Conservation (phyloP, 1,140 invertebrate species). For the Ceratitis capitata region DNA sequence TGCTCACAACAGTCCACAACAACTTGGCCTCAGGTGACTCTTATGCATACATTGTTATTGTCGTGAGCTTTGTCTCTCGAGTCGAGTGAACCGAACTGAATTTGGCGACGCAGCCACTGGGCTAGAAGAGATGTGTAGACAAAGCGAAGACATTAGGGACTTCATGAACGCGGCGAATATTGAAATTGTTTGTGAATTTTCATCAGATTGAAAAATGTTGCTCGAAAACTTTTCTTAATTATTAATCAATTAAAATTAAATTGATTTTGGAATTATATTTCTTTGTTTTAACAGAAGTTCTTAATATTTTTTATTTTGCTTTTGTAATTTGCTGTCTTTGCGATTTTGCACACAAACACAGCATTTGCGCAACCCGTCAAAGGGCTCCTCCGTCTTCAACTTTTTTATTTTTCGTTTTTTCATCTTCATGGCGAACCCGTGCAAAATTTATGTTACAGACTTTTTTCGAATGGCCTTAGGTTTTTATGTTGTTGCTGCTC, state of each 20-base stretch:
- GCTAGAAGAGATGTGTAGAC: neutral
- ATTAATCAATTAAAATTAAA: too few relatives aligned
- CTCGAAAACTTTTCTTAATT: too few relatives aligned
- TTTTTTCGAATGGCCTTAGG: too few relatives aligned
- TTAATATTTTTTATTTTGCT: neutral
- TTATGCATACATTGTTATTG: neutral
- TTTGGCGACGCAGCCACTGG: neutral
- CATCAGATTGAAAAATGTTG: too few relatives aligned
- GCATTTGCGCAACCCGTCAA: neutral
- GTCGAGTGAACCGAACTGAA: neutral
- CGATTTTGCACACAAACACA: neutral
- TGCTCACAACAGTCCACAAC: neutral
- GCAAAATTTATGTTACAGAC: conserved; percentile 9
- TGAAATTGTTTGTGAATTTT: too few relatives aligned
- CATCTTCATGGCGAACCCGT: neutral
- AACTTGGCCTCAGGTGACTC: neutral
- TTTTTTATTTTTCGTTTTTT: neutral
- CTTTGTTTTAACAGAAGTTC: too few relatives aligned
- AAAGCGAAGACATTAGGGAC: too few relatives aligned
- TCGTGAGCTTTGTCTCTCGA: neutral
- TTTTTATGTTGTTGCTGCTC: too few relatives aligned
- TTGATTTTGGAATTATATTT: too few relatives aligned
- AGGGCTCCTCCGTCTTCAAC: neutral
- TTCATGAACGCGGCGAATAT: too few relatives aligned
- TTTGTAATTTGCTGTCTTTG: neutral